Base-by-base conservation (phyloP, 2,113 vertebrate species). In the Paraplagusia blochii region DNA sequence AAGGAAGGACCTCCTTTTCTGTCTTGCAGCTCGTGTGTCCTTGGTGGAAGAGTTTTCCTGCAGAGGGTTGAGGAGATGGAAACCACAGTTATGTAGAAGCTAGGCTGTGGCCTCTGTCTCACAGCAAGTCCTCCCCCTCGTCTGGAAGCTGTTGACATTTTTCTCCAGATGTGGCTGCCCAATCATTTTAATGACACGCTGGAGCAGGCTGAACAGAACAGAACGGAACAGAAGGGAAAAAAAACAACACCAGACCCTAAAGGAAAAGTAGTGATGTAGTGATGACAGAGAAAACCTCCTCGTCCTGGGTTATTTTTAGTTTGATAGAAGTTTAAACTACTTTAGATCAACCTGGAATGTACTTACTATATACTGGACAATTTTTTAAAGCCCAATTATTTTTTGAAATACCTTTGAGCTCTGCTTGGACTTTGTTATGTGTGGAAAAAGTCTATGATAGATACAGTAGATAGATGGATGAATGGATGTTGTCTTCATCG, bases 161-260 rank as follows among this genome's bases (percentile, higher is more conserved):
- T 81, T 70, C 62, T 76, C 82, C 85, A 89, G 83, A 89, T 88
- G 88, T 85, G 76, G 61, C 45, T 8, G 68, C 47, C 40, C 57
- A 34, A 70, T 77, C 54, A 44, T 59, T 66, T 71, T 71, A 64
- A 82, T 72, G 69, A 82, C 43, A 56, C 58, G 43, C 61, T 53
- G 57, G 42, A 14, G 44, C 53, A 72, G 61, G 47, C 53, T 14
- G 47, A 59, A 35, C 35, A 17, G 47, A 59, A 35, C 35, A 22
- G 40, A 62, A 69, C 44, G 76, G 50, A 70, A 61, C 53, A 15
- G 4, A 11, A 18, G 17, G 8, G 7, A 55, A 62, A 56, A 70
- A 13, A 74, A 62, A 39, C 70, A 38, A 77, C 72, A 64, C 47
- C 44, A 14, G 43, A 12, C 49, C 1, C 9, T 6, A 43, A 69